These are phyloP conservation scores for Lates calcarifer DNA, from an alignment of 2,113 vertebrate genomes.

Conservation along the genomic window DNA sequence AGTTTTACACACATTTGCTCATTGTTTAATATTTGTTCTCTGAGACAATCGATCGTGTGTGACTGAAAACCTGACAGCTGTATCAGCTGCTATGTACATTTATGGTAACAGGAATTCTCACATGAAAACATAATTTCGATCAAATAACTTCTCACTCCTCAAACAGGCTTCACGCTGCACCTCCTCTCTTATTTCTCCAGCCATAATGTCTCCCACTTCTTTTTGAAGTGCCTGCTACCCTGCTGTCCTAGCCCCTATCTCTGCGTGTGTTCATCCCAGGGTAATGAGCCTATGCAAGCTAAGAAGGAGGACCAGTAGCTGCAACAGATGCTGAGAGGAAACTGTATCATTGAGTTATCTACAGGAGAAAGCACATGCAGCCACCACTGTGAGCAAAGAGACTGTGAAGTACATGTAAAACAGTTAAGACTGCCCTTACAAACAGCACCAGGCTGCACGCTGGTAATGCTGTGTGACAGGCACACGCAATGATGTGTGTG, in stretches of 20 bases:
- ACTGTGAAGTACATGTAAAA: constrained; percentile 28
- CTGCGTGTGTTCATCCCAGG: constrained; percentile 48
- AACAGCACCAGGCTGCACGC: background rate
- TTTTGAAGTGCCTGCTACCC: constrained; percentile 59
- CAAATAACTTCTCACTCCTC: background rate
- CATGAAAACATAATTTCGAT: background rate
- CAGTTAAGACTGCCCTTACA: background rate
- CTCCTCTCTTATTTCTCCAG: constrained; percentile 39
- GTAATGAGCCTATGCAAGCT: constrained; percentile 62
- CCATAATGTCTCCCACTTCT: constrained; percentile 43
- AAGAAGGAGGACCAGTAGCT: constrained; percentile 30
- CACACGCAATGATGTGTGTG: background rate
- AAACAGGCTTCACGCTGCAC: constrained; percentile 29
- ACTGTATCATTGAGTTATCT: constrained; percentile 44
- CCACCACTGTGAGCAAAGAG: constrained; percentile 41
- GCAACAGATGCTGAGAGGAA: constrained; percentile 50
- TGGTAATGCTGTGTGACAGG: background rate
- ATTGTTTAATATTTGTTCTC: constrained; percentile 9
- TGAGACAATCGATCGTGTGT: constrained; percentile 2
- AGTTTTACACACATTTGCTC: constrained; percentile 2
- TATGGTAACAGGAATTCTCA: constrained; percentile 8
- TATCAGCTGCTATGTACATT: background rate
- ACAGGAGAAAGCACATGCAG: constrained; percentile 50
- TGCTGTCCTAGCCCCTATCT: constrained; percentile 42
- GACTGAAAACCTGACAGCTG: background rate